Base-by-base conservation (phyloP, 2,888 invertebrate species). In the Raillietiella orientalis region DNA sequence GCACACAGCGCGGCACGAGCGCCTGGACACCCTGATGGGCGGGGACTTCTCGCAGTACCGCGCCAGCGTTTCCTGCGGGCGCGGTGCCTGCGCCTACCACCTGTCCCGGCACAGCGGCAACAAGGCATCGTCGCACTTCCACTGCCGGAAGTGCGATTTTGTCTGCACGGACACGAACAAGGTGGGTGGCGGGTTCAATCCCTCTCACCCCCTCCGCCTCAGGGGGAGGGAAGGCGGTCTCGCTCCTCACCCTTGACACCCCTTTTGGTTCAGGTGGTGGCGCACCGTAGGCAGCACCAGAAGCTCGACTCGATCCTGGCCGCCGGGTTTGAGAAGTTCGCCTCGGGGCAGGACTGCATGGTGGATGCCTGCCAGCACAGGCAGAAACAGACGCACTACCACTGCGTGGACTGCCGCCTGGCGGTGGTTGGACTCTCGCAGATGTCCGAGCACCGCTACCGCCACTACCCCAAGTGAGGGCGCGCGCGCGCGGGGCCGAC, bases 111-210 rank as follows among this genome's bases (percentile, higher is more conserved):
- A 26, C 28, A 30, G 9, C n/a, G n/a, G n/a, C n/a, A 77, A 75
- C 52, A 82, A 82, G 42, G 75, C 79, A n/a, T n/a, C n/a, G 0
- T 77, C 77, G 2, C 87, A 90, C 46, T 87, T 84, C 50, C 87
- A 90, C 46, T 90, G 87, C 43, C 55, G 77, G 24, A 82, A 82
- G 45, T 87, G 87, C 42, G 69, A 75, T 32, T 87, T 82, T 45
- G 75, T 79, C 12, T 87, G 87, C 49, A 79, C 82, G 1, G 87
- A 87, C 45, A 82, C 84, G 20, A 84, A 82, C 51, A 87, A 87
- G 44, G 84, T n/a, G n/a, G n/a, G n/a, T n/a, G n/a, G n/a, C n/a
- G n/a, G n/a, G n/a, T n/a, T n/a, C n/a, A n/a, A 47, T 9, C n/a
- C n/a, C n/a, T n/a, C n/a, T n/a, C n/a, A n/a, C n/a, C n/a, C n/a